Conservation (phyloP, 1,140 invertebrate species). For the Nylanderia fulva region DNA sequence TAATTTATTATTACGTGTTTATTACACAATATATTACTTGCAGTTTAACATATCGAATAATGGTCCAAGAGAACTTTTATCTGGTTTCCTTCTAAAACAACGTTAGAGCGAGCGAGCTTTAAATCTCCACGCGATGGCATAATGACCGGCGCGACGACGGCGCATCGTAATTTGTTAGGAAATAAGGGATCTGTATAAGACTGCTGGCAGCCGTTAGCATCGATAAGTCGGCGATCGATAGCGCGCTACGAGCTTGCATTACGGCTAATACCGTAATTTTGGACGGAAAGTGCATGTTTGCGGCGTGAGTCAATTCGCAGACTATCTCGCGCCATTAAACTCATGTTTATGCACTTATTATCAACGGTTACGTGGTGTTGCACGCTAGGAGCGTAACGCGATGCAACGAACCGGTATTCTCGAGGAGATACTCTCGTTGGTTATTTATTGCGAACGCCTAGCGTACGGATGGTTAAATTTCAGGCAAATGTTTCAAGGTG, state of each 20-base stretch:
- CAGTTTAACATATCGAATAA: neutral
- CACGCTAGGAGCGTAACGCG: constrained; percentile 53
- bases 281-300: constrained; percentile 49
- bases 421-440: constrained; percentile 26
- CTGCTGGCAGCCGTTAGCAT: constrained; percentile 51
- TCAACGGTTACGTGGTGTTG: constrained; percentile 61
- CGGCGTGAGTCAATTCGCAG: constrained; percentile 53
- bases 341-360: constrained; percentile 69
- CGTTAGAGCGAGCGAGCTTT: constrained; percentile 18
- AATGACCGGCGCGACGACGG: constrained; percentile 47
- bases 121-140: constrained; percentile 39
- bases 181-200: constrained; percentile 53
- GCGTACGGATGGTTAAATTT: constrained; percentile 70
- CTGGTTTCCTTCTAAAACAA: constrained; percentile 13
- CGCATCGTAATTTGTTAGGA: constrained; percentile 57
- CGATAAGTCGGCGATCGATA: constrained; percentile 53
- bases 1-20: neutral
- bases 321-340: constrained; percentile 67
- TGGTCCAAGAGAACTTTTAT: neutral
- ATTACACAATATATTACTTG: neutral
- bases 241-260: constrained; percentile 7
- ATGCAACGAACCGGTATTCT: constrained; percentile 61
- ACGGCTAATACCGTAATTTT: constrained; percentile 54
- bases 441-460: constrained; percentile 49
- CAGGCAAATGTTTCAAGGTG: constrained; percentile 9